These are phyloP conservation scores for Ailurus styani DNA, from an alignment of 2,113 vertebrate species.

Conservation along the genomic window DNA sequence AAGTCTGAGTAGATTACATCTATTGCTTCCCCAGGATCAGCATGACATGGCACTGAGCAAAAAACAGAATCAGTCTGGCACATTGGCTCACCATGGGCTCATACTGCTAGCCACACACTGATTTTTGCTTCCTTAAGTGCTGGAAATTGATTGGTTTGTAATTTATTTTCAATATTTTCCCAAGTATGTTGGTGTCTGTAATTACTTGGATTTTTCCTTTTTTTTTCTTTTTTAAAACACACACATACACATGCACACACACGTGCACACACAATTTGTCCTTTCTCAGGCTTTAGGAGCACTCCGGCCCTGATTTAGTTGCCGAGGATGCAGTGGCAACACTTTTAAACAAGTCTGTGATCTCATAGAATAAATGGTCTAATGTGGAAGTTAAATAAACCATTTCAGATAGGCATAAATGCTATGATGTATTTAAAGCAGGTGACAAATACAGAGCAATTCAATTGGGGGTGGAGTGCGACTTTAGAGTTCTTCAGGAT, in stretches of 20 bases:
- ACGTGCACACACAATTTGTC: not conserved
- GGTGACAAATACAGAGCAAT: not conserved
- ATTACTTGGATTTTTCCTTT: not conserved
- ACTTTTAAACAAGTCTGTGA: slow-evolving; percentile 5
- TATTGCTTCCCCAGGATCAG: slow-evolving; percentile 22
- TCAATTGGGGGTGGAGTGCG: not conserved
- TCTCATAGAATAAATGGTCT: not conserved
- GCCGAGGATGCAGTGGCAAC: not conserved
- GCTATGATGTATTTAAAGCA: not conserved
- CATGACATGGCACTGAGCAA: slow-evolving; percentile 30
- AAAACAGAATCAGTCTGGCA: slow-evolving; percentile 36
- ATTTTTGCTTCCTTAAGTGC: slow-evolving; percentile 37
- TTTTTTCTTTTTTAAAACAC: not conserved
- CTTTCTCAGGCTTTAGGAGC: not conserved
- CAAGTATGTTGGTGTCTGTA: not conserved
- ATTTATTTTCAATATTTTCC: slow-evolving; percentile 13
- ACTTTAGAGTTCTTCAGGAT: not conserved
- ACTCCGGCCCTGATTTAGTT: not conserved
- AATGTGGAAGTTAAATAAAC: not conserved
- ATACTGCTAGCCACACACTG: not conserved
- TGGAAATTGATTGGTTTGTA: not conserved
- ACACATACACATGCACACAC: not conserved
- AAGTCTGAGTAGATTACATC: slow-evolving; percentile 45
- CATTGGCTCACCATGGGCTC: not conserved
- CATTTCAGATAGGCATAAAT: slow-evolving; percentile 24